These are phyloP conservation scores for Dryomyza anilis DNA, from an alignment of 2,888 invertebrate genomes.

Conservation along the genomic window DNA sequence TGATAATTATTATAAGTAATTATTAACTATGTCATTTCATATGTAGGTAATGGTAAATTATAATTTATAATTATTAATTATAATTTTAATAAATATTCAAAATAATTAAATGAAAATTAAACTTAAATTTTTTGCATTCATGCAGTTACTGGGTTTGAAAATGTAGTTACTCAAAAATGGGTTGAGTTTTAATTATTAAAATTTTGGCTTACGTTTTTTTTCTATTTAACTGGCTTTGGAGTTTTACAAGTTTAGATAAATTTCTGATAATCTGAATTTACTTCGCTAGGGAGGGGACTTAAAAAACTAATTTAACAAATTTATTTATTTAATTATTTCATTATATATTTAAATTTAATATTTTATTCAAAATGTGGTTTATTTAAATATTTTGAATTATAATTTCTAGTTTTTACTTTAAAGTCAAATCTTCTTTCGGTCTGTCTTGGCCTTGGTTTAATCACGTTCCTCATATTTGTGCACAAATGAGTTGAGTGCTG, in stretches of 20 bases:
- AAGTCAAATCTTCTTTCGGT: neutral
- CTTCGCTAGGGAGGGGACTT: neutral
- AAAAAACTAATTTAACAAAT: conserved; percentile 5
- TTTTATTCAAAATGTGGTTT: neutral
- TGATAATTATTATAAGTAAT: neutral
- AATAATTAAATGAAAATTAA: neutral
- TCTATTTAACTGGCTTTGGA: too few relatives aligned
- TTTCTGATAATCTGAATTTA: neutral
- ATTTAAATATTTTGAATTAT: neutral
- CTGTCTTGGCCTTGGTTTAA: conserved; percentile 35
- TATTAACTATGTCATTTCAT: too few relatives aligned
- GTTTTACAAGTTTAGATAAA: too few relatives aligned
- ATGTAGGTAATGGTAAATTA: too few relatives aligned
- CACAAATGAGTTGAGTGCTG: conserved; percentile 56
- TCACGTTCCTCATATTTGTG: conserved; percentile 61
- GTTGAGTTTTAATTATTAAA: too few relatives aligned
- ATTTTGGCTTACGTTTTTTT: too few relatives aligned
- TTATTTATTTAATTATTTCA: too few relatives aligned
- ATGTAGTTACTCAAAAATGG: too few relatives aligned
- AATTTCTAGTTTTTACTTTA: neutral
- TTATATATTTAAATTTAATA: too few relatives aligned
- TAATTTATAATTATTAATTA: neutral
- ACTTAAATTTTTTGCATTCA: neutral
- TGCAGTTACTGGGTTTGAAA: neutral
- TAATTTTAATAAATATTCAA: neutral